Conservation (phyloP, 2,888 invertebrate genomes). For the Pteria penguin region DNA sequence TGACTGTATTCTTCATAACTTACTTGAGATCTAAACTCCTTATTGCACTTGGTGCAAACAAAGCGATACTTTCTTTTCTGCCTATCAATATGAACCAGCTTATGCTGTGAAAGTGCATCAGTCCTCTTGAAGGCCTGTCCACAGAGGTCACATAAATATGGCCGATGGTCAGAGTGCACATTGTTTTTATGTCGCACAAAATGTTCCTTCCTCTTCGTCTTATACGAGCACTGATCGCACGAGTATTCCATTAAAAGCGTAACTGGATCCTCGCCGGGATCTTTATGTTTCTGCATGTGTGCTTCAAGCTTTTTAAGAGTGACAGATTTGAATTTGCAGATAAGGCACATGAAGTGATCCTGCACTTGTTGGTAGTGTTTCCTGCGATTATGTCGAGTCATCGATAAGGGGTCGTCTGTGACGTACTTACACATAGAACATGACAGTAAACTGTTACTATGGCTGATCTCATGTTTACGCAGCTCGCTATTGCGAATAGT, state of each 20-base stretch:
- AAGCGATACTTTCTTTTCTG: conserved; percentile 62
- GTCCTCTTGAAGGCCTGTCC: conserved; percentile 82
- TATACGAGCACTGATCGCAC: conserved; percentile 79
- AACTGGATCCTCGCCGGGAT: conserved; percentile 20
- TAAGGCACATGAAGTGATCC: conserved; percentile 24
- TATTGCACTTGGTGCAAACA: conserved; percentile 75
- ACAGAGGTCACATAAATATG: conserved; percentile 82
- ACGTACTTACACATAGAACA: conserved; percentile 75
- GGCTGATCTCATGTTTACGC: conserved; percentile 78
- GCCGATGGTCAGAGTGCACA: conserved; percentile 81
- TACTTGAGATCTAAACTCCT: conserved; percentile 77
- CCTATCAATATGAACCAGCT: conserved; percentile 78
- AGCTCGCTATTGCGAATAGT: conserved; percentile 78
- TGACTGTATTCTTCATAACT: conserved; percentile 24
- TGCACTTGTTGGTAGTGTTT: conserved; percentile 59
- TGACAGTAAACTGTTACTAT: conserved; percentile 64
- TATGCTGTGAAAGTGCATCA: conserved; percentile 82
- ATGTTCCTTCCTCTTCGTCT: conserved; percentile 78
- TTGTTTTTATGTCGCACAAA: conserved; percentile 80
- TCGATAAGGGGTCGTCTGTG: conserved; percentile 69
- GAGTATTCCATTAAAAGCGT: conserved; percentile 59
- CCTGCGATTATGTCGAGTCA: conserved; percentile 67
- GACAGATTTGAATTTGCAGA: conserved; percentile 72
- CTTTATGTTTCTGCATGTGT: conserved; percentile 69
- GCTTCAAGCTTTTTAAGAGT: conserved; percentile 64